A percentile compares a stretch with the other conserved stretches of the same genome.
phyloP scores from a whole-genome alignment of 2,113 vertebrate species.

The Tupaia tana region DNA sequence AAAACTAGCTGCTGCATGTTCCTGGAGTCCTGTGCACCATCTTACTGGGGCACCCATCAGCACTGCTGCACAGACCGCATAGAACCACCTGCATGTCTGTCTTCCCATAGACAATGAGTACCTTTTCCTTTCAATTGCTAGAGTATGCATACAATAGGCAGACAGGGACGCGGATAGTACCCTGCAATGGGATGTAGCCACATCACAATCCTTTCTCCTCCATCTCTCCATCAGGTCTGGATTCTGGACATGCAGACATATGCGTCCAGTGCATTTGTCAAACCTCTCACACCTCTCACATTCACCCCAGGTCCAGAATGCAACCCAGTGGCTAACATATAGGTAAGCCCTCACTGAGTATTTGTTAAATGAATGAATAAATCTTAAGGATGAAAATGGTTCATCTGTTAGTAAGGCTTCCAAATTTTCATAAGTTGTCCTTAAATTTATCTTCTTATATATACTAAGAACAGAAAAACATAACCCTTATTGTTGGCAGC shows the following conservation, averaged over 20 bases:
- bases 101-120: background rate
- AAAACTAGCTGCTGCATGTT: background rate
- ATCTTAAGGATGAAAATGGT: slow-evolving; percentile 28
- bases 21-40: background rate
- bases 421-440: background rate
- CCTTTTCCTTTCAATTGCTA: too few relatives aligned
- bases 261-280: too few relatives aligned
- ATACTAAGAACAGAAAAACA: background rate
- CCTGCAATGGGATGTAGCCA: too few relatives aligned
- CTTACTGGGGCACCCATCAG: background rate
- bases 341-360: background rate
- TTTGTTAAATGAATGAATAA: slow-evolving; percentile 27
- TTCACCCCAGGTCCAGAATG: background rate
- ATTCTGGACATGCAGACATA: too few relatives aligned
- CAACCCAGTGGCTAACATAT: background rate
- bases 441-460: slow-evolving; percentile 28
- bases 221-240: too few relatives aligned
- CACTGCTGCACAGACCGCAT: background rate
- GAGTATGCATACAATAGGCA: too few relatives aligned
- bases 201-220: too few relatives aligned
- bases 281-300: background rate
- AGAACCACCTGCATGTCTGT: background rate
- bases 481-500: background rate
- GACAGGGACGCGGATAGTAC: too few relatives aligned
- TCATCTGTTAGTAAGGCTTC: slow-evolving; percentile 22